phyloP scores from a whole-genome alignment of 2,888 invertebrate genomes.

The Caenorhabditis drosophilae region DNA sequence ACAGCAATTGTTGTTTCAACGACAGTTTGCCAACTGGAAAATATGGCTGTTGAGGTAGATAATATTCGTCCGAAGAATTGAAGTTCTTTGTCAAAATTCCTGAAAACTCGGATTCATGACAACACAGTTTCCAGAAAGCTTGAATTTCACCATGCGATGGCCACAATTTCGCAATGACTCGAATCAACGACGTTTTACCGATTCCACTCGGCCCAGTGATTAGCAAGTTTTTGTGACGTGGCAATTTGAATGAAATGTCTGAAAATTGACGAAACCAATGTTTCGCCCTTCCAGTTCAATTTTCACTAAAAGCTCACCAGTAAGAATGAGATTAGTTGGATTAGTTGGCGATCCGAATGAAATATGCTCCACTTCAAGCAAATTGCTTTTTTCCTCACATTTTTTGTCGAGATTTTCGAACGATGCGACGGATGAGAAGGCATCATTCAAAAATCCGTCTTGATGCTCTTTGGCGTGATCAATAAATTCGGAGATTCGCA shows the following conservation, averaged over 20 bases:
- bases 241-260: constrained; percentile 71
- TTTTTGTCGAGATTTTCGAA: background rate
- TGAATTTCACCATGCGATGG: constrained; percentile 78
- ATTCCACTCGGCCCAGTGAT: constrained; percentile 95
- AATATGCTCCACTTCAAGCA: constrained; percentile 27
- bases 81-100: constrained; percentile 25
- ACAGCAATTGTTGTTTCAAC: constrained; percentile 35
- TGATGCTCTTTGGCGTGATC: constrained; percentile 15
- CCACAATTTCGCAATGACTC: constrained; percentile 92
- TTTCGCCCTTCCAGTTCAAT: constrained; percentile 1
- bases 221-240: constrained; percentile 75
- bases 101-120: too few relatives aligned
- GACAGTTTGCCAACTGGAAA: constrained; percentile 72
- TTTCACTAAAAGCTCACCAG: constrained; percentile 24
- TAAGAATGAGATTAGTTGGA: constrained; percentile 32
- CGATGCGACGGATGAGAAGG: too few relatives aligned
- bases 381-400: background rate
- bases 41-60: constrained; percentile 74
- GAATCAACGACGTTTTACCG: constrained; percentile 86
- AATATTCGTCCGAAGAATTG: constrained; percentile 68
- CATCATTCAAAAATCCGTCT: constrained; percentile 19
- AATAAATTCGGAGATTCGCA: constrained; percentile 56
- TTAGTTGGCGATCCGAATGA: constrained; percentile 36
- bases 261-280: constrained; percentile 1
- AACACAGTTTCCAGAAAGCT: too few relatives aligned